phyloP scores from a whole-genome alignment of 2,797 vertebrate species.

The Acipenser transmontanus region DNA sequence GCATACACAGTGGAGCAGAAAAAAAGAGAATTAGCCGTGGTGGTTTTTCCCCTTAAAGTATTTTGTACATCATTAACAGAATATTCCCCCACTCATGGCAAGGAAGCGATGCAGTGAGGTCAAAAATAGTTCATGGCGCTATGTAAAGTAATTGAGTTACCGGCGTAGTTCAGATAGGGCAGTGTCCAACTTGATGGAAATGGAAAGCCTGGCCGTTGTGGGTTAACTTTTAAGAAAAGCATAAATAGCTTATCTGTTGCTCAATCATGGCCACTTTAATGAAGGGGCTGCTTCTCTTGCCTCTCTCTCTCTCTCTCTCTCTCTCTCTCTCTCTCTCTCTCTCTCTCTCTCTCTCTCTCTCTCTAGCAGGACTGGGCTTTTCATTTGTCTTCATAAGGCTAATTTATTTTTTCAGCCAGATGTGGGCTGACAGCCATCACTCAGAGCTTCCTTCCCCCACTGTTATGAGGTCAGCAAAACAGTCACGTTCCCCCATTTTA shows the following conservation, averaged over 20 bases:
- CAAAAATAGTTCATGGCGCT: conserved; percentile 48
- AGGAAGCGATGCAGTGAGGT: conserved; percentile 47
- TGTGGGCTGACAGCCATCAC: conserved; percentile 98
- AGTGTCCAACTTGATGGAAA: background rate
- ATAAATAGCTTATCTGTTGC: conserved; percentile 62
- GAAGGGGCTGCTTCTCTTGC: conserved; percentile 5
- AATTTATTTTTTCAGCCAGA: conserved; percentile 98
- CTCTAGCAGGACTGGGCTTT: conserved; percentile 67
- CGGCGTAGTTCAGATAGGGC: background rate
- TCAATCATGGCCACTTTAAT: conserved; percentile 32
- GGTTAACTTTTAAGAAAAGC: conserved; percentile 61
- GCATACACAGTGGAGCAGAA: background rate
- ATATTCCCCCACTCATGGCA: conserved; percentile 42
- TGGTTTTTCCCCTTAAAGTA: conserved; percentile 37
- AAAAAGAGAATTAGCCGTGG: conserved; percentile 4
- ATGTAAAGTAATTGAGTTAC: background rate
- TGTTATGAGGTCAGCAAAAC: conserved; percentile 73
- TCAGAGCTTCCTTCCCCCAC: conserved; percentile 71
- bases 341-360: conserved; percentile 41
- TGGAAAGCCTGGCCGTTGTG: conserved; percentile 12
- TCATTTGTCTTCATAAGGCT: conserved; percentile 98
- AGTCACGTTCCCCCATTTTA: conserved; percentile 76
- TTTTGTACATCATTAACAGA: conserved; percentile 37
- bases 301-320: conserved; percentile 12
- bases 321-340: conserved; percentile 34